These are phyloP conservation scores for Lasioglossum villosulum DNA, from an alignment of 2,888 invertebrate genomes.

Conservation along the genomic window DNA sequence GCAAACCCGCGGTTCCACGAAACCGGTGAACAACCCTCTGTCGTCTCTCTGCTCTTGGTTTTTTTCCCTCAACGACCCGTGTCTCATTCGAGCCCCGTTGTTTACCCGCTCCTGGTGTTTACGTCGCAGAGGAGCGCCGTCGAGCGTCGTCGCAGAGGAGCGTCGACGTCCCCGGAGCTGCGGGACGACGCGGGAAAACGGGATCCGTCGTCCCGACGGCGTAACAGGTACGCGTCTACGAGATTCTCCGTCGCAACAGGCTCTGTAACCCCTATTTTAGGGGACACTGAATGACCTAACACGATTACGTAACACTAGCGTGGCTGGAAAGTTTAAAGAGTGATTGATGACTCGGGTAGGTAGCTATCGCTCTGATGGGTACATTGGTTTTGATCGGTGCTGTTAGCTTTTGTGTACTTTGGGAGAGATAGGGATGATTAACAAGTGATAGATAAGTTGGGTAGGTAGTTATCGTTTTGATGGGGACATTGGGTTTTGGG, in stretches of 20 bases:
- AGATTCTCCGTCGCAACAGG: slow-evolving; percentile 9
- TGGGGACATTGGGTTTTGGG: too few species aligned
- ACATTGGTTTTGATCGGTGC: background rate
- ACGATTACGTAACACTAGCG: background rate
- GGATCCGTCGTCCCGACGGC: slow-evolving; percentile 38
- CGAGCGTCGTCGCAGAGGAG: background rate
- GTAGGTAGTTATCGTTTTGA: too few species aligned
- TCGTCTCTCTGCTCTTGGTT: background rate
- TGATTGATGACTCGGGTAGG: background rate
- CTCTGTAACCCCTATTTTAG: background rate
- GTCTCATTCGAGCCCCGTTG: background rate
- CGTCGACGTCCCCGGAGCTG: background rate
- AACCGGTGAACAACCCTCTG: slow-evolving; percentile 8
- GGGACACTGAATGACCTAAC: background rate
- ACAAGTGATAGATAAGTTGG: too few species aligned
- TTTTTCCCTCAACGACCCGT: background rate
- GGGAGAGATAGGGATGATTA: background rate
- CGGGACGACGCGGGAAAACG: slow-evolving; percentile 27
- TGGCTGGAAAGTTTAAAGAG: background rate
- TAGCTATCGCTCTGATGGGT: background rate
- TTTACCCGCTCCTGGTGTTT: slow-evolving; percentile 27
- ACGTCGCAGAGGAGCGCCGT: slow-evolving; percentile 3
- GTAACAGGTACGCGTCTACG: slow-evolving; percentile 62
- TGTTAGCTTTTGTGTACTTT: background rate
- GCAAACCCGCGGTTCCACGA: slow-evolving; percentile 27